Evolutionary conservation across 2,888 invertebrate genomes (phyloP).

Genomic region (Drosophila sordidula): DNA sequence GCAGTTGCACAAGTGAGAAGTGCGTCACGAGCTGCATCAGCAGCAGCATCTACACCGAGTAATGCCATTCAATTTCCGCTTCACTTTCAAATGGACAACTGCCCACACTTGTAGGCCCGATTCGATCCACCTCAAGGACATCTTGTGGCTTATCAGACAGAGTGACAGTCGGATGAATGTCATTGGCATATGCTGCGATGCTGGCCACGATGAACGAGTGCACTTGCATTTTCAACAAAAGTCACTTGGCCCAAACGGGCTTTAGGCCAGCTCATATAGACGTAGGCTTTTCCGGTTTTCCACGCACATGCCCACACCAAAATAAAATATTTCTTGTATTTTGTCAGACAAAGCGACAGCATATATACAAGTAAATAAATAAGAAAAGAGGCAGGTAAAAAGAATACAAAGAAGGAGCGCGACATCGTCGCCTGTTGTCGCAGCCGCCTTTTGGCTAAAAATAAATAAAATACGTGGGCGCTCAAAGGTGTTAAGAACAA

Average conservation of each 20-base stretch:
- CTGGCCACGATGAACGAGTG: conserved; percentile 30
- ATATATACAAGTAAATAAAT: conserved; percentile 5
- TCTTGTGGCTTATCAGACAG: conserved; percentile 58
- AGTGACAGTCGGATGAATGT: conserved; percentile 58
- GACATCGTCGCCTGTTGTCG: conserved; percentile 29
- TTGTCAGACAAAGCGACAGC: conserved; percentile 47
- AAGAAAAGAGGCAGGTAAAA: conserved; percentile 5
- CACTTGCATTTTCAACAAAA: conserved; percentile 66
- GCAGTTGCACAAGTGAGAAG: neutral
- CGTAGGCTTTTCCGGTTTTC: conserved; percentile 76
- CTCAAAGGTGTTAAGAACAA: conserved; percentile 75
- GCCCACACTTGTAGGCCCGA: conserved; percentile 36
- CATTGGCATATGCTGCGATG: conserved; percentile 55
- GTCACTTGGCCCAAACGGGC: conserved; percentile 16
- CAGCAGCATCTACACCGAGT: neutral
- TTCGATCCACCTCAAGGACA: conserved; percentile 57
- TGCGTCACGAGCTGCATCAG: neutral
- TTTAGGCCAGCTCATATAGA: conserved; percentile 42
- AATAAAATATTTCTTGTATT: conserved; percentile 36
- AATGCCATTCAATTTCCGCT: conserved; percentile 32
- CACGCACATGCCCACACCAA: conserved; percentile 65
- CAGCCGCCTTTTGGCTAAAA: conserved; percentile 53
- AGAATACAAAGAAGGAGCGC: conserved; percentile 3
- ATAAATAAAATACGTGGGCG: conserved; percentile 69
- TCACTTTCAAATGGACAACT: conserved; percentile 43